Evolutionary conservation across 2,797 vertebrate species (phyloP).

Genomic region (Pristis pectinata): DNA sequence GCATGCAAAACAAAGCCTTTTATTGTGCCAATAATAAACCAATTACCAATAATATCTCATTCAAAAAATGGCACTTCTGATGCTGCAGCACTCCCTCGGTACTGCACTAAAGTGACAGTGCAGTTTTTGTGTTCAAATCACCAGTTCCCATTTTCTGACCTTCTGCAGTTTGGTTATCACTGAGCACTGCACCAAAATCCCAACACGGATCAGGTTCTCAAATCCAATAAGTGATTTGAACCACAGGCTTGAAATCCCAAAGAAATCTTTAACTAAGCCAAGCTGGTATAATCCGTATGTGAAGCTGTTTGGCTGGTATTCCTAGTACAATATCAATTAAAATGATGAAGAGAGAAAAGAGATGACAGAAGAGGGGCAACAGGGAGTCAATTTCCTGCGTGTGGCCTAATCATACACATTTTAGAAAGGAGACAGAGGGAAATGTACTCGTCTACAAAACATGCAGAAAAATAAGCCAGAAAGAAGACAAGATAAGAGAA

Average conservation of each 20-base stretch:
- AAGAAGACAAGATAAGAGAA: neutral
- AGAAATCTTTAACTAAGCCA: neutral
- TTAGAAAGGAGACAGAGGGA: neutral
- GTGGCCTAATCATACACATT: neutral
- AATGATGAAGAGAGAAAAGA: neutral
- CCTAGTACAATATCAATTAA: neutral
- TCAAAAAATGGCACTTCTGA: neutral
- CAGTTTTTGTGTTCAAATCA: neutral
- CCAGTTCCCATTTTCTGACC: neutral
- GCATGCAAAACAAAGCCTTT: no score
- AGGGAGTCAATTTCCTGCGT: no score
- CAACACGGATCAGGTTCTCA: neutral
- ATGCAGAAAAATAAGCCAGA: neutral
- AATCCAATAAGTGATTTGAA: neutral
- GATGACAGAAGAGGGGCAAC: neutral
- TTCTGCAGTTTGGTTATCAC: neutral
- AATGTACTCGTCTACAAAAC: no score
- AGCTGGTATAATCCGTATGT: neutral
- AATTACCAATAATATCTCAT: no score
- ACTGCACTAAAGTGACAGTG: neutral
- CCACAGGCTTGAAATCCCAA: neutral
- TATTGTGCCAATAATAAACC: no score
- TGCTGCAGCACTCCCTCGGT: neutral
- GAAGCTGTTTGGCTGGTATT: neutral
- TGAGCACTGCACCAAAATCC: neutral